Base-by-base conservation (phyloP, 2,888 invertebrate genomes). In the Aquatica leii region DNA sequence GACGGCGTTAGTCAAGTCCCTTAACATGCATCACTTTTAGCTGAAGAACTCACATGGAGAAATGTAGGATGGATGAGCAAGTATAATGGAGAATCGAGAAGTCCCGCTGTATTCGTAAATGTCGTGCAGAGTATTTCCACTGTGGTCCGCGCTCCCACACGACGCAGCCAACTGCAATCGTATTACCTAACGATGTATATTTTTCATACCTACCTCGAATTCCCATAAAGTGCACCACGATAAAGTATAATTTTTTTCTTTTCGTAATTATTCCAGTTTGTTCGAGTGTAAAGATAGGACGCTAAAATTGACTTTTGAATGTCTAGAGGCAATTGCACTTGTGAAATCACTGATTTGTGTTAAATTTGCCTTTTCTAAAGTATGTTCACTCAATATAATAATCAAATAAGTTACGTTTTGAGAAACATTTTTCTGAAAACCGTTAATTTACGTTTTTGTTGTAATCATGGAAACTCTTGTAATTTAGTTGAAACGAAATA, bases 111-210 rank as follows among this genome's bases (percentile, higher is more conserved):
- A 59, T 65, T 66, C 68, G 67, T 66, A 67, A 31, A 52, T n/a
- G 34, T 52, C 52, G 15, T 34, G 52, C 35, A 37, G 52, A 17
- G 52, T 9, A 34, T 46, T 34, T 34, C 52, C 52, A 68, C 73
- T 74, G 74, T 73, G 74, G 73, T 72, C 73, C 66, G 59, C 71
- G 75, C 74, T 75, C 75, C 75, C 75, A 75, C 75, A 75, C 75
- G 75, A 75, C 65, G 74, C 75, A 74, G 54, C 71, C 67, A 73
- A 73, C 71, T 74, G 73, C 68, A 66, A 65, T 65, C 59, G 14
- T 11, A 60, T 52, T 56, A 35, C 49, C 15, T 46, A 46, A 46
- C 46, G 46, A 46, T 46, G 20, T 34, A 14, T 24, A 41, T 46
- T 52, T 52, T 43, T 6, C 15, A 3, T 59, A 37, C 56, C 37